Evolutionary conservation across 1,140 invertebrate genomes (phyloP).

Genomic region (Mycetomoellerius zeteki): DNA sequence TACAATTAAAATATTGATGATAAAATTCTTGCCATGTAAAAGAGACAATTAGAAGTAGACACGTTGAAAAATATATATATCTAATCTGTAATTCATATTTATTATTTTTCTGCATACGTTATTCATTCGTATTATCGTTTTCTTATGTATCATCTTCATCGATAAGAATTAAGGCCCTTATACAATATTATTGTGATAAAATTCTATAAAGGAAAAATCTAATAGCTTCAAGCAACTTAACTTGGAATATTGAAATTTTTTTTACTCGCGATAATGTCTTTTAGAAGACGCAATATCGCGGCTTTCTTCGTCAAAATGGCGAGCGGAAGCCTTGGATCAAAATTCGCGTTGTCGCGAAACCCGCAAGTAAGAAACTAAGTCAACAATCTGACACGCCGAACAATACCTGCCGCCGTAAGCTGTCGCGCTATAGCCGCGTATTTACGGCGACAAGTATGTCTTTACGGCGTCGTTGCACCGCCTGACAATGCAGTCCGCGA

Average conservation of each 20-base stretch:
- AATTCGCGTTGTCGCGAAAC: conserved; percentile 47
- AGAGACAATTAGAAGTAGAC: neutral
- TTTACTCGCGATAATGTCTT: neutral
- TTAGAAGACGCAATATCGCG: conserved; percentile 3
- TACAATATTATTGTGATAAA: neutral
- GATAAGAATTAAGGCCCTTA: neutral
- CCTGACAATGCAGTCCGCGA: conserved; percentile 48
- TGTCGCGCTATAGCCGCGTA: conserved; percentile 57
- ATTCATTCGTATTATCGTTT: neutral
- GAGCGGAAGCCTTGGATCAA: conserved; percentile 34
- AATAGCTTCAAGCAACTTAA: neutral
- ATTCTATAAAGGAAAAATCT: neutral
- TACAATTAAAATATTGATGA: neutral
- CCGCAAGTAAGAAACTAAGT: conserved; percentile 57
- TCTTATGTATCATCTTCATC: neutral
- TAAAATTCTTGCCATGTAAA: neutral
- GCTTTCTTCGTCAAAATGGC: conserved; percentile 28
- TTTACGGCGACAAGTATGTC: conserved; percentile 65
- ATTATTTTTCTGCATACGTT: neutral
- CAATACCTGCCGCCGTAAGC: conserved; percentile 54
- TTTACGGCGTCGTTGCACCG: conserved; percentile 48
- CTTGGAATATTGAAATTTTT: conserved; percentile 21
- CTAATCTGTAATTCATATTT: neutral
- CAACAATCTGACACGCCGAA: conserved; percentile 58
- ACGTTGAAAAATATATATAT: neutral